A percentile compares a stretch with the other conserved stretches of the same genome.
These are phyloP conservation scores for Peromyscus californicus DNA, from an alignment of 2,113 vertebrate genomes.

Conservation along the genomic window DNA sequence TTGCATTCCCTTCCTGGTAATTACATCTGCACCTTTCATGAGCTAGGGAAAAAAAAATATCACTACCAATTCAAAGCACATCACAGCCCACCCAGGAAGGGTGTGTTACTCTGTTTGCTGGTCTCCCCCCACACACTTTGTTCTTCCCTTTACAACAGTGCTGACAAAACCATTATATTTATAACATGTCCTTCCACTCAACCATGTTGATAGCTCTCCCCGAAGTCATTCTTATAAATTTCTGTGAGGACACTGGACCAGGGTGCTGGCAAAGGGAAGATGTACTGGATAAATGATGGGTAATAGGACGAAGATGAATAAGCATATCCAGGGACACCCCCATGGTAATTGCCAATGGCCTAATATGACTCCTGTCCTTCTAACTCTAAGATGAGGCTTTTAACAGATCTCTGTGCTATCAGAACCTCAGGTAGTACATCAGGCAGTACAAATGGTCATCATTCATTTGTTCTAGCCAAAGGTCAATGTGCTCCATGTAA, in stretches of 20 bases:
- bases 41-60: not conserved
- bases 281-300: not conserved
- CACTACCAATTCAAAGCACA: not conserved
- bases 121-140: not conserved
- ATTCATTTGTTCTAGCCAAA: not conserved
- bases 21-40: not conserved
- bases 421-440: not conserved
- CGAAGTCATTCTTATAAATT: not conserved
- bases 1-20: slow-evolving; percentile 5
- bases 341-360: rapidly evolving
- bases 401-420: not conserved
- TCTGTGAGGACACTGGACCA: not conserved
- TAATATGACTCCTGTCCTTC: not conserved
- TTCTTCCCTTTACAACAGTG: not conserved
- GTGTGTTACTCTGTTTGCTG: not conserved
- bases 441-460: not conserved
- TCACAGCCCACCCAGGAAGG: not conserved
- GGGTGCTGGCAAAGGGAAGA: not conserved
- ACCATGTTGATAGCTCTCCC: not conserved
- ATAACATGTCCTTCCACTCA: not conserved
- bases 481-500: not conserved
- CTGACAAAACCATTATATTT: not conserved
- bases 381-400: not conserved
- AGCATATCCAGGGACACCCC: not conserved
- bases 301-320: not conserved